These are phyloP conservation scores for Drosophila pseudoobscura DNA, from an alignment of 1,140 invertebrate genomes.

Conservation along the genomic window DNA sequence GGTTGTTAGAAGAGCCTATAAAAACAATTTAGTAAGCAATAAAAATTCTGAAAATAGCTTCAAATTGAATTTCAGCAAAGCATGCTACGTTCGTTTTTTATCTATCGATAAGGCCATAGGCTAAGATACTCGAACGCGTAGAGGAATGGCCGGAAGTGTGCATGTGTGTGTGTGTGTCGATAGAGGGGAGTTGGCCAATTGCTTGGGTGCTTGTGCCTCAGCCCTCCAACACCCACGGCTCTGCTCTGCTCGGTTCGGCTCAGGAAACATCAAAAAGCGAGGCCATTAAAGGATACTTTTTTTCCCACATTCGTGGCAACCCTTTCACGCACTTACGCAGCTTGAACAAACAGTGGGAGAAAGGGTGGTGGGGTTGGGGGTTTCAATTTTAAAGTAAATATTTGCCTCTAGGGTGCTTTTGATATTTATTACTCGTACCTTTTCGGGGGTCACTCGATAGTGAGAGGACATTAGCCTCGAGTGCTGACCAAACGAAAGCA, in stretches of 20 bases:
- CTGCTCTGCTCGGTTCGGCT: conserved; percentile 9
- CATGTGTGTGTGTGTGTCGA: conserved; percentile 43
- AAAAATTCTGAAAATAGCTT: conserved; percentile 73
- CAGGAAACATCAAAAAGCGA: conserved; percentile 67
- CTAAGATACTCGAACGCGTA: conserved; percentile 21
- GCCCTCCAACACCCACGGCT: conserved; percentile 58
- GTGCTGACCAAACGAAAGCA: conserved; percentile 63
- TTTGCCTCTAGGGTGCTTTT: conserved; percentile 82
- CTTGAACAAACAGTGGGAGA: conserved; percentile 56
- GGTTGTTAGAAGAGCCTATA: conserved; percentile 52
- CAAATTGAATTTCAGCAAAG: conserved; percentile 67
- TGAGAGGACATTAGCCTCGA: conserved; percentile 64
- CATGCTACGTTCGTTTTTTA: conserved; percentile 26
- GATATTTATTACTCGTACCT: conserved; percentile 75
- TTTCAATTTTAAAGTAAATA: conserved; percentile 83
- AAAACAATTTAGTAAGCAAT: conserved; percentile 81
- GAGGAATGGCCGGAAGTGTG: conserved; percentile 13
- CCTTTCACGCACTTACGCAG: conserved; percentile 78
- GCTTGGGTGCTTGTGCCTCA: conserved; percentile 3
- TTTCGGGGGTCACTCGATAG: conserved; percentile 53
- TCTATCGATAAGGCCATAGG: conserved; percentile 44
- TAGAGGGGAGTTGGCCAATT: conserved; percentile 33
- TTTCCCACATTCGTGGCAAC: conserved; percentile 45
- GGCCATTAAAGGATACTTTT: conserved; percentile 68
- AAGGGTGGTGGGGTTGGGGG: conserved; percentile 5